Evolutionary conservation across 2,113 vertebrate genomes (phyloP), one percentile per base, ranked within the genome.

Genomic region (Cyphomyrus discorhynchus): DNA sequence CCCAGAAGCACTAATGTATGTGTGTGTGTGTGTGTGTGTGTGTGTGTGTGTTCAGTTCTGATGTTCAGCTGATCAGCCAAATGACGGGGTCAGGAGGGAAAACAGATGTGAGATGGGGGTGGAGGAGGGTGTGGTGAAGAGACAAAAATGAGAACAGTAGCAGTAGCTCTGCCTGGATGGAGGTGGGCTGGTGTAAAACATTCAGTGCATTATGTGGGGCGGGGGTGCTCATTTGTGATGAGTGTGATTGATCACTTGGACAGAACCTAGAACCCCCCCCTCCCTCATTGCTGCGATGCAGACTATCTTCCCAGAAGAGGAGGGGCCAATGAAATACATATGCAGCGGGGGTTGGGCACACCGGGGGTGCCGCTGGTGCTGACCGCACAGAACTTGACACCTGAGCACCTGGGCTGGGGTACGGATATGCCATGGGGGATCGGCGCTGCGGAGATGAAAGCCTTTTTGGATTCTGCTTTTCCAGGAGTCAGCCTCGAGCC

Each of bases 291-390:
- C 31, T 58, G 77, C 53, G 35, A 56, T 17, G 45, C 3, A 24
- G 53, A 35, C 77, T 15, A 74, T 89, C 77, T 89, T 82, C 52
- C 39, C 53, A 52, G 50, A 89, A 84, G 45, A 35, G n/a, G 70
- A 39, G 10, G 35, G 31, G 27, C 24, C n/a, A 80, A 82, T 84
- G 35, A 83, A 89, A 58, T 45, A 83, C 82, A 39, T 53, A 89
- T 89, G 88, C 31, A 39, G 70, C 2, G n/a, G n/a, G 62, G 62
- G 62, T 9, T 66, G 62, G 62, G 31, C 27, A 15, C 31, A 52
- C 45, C 13, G 10, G n/a, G 24, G 84, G 49, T 52, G 49, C 21
- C 5, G 3, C 4, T 31, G 45, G 49, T 86, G 84, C 84, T 86
- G 84, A 86, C n/a, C n/a, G 13, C 49, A 19, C 47, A 53, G 42